These are phyloP conservation scores for Hypocryptadius cinnamomeus DNA, from an alignment of 2,113 vertebrate genomes.

Conservation along the genomic window DNA sequence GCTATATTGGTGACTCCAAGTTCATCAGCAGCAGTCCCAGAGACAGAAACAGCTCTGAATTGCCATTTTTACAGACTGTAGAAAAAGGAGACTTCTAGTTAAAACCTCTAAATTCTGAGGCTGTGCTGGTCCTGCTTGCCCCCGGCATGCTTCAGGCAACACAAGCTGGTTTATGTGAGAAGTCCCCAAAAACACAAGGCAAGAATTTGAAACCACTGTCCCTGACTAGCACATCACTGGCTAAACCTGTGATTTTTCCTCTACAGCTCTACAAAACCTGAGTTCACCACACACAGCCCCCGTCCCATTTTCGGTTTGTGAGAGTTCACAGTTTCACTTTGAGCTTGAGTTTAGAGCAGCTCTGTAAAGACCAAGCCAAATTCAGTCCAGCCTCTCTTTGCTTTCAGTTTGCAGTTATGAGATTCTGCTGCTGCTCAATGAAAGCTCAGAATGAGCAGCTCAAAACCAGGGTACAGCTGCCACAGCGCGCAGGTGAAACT, in stretches of 20 bases:
- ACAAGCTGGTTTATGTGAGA: not conserved
- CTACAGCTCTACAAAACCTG: not conserved
- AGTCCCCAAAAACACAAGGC: not conserved
- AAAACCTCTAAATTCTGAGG: not conserved
- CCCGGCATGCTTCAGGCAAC: not conserved
- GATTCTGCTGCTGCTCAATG: not conserved
- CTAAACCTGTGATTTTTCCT: not conserved
- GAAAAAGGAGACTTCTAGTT: not conserved
- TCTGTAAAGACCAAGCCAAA: not conserved
- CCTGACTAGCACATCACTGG: not conserved
- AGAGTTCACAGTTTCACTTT: not conserved
- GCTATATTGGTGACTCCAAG: not conserved
- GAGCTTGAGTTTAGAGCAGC: not conserved
- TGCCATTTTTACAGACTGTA: not conserved
- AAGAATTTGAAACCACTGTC: not conserved
- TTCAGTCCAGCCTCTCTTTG: not conserved
- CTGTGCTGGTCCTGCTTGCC: not conserved
- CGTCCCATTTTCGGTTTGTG: not conserved
- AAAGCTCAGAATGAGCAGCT: not conserved
- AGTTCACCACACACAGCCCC: not conserved
- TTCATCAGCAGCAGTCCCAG: not conserved
- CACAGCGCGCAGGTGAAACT: fast-evolving
- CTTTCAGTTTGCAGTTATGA: not conserved
- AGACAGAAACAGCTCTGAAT: not conserved
- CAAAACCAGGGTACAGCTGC: not conserved